phyloP scores from a whole-genome alignment of 1,140 invertebrate species.

The Drosophila arawakana region DNA sequence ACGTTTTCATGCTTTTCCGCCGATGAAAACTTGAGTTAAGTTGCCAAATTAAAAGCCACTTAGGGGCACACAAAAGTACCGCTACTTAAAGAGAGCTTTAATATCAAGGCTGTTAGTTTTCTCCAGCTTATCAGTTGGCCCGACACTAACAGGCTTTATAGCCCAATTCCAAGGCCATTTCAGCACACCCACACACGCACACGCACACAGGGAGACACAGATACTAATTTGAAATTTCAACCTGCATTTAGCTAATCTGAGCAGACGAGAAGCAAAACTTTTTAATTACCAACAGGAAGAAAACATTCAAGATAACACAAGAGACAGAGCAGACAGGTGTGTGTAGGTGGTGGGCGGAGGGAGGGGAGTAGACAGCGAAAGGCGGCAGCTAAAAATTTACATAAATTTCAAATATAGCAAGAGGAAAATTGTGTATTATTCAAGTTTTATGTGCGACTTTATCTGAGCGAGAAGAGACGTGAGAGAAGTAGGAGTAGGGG shows the following conservation, averaged over 20 bases:
- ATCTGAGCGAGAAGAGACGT: conserved; percentile 34
- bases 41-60: conserved; percentile 24
- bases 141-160: conserved; percentile 35
- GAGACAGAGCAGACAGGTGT: conserved; percentile 23
- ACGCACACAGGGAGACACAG: conserved; percentile 7
- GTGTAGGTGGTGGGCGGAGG: background rate
- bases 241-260: conserved; percentile 70
- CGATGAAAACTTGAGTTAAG: conserved; percentile 2
- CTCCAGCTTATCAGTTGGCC: conserved; percentile 32
- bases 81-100: conserved; percentile 24
- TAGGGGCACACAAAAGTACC: conserved; percentile 8
- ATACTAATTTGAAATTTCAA: conserved; percentile 27
- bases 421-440: conserved; percentile 43
- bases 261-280: conserved; percentile 51
- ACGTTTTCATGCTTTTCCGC: background rate
- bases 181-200: conserved; percentile 5
- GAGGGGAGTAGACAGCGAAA: conserved; percentile 2
- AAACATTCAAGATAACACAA: conserved; percentile 44
- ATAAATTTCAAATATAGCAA: conserved; percentile 78
- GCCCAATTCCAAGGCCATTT: conserved; percentile 53
- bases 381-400: conserved; percentile 54
- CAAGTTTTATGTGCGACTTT: conserved; percentile 52
- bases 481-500: background rate
- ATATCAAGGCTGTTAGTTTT: conserved; percentile 19
- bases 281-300: conserved; percentile 59